phyloP scores from a whole-genome alignment of 2,888 invertebrate species.

The Ectropis crepuscularia region DNA sequence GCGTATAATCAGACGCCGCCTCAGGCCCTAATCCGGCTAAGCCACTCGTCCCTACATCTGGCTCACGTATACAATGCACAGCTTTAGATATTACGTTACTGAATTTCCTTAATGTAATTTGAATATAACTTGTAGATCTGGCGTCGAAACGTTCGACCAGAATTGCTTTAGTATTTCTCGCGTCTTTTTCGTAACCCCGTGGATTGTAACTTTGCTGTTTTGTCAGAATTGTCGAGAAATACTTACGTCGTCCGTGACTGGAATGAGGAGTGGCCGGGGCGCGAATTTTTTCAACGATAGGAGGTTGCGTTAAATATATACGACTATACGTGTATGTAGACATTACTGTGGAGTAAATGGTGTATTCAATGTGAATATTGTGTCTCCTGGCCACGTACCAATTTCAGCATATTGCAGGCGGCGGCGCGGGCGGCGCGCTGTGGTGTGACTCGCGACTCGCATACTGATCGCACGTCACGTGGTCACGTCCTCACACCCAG shows the following conservation, averaged over 20 bases:
- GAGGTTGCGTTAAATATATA: constrained; percentile 33
- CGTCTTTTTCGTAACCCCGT: constrained; percentile 30
- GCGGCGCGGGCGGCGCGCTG: constrained; percentile 43
- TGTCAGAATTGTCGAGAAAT: constrained; percentile 39
- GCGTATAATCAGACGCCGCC: constrained; percentile 77
- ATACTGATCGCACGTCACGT: constrained; percentile 63
- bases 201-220: constrained; percentile 38
- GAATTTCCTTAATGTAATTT: constrained; percentile 40
- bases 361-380: constrained; percentile 56
- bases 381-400: constrained; percentile 70
- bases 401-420: constrained; percentile 78
- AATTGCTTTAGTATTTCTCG: constrained; percentile 35
- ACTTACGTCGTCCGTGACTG: constrained; percentile 39
- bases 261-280: constrained; percentile 32
- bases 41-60: constrained; percentile 75
- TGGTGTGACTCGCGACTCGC: constrained; percentile 62
- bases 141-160: constrained; percentile 20
- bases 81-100: constrained; percentile 55
- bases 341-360: constrained; percentile 44
- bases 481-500: constrained; percentile 42
- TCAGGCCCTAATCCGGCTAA: constrained; percentile 75
- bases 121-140: constrained; percentile 37
- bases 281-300: constrained; percentile 37
- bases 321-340: constrained; percentile 28
- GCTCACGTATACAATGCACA: constrained; percentile 71